Percentiles rank a stretch among this genome's conserved stretches.
These are phyloP conservation scores for Acrossocheilus fasciatus DNA, from an alignment of 2,797 vertebrate genomes.

Conservation along the genomic window DNA sequence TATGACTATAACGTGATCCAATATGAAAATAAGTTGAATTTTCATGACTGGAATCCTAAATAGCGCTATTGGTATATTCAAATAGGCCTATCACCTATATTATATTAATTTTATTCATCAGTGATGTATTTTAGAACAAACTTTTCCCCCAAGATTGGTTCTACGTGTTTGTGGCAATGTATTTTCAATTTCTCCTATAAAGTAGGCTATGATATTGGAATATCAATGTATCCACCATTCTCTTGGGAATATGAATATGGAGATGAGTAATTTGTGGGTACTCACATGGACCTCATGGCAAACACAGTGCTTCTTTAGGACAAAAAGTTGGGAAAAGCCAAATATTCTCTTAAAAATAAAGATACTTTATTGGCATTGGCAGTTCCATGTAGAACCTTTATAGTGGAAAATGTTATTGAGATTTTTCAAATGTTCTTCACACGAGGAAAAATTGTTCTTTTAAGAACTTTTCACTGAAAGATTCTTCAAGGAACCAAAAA, in stretches of 20 bases:
- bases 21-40: background rate
- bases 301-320: constrained; percentile 13
- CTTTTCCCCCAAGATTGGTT: background rate
- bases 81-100: background rate
- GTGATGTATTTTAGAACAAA: background rate
- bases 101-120: background rate
- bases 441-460: no score
- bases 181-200: background rate
- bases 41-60: background rate
- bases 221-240: background rate
- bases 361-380: background rate
- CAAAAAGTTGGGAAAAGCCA: background rate
- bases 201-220: background rate
- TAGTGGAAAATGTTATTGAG: background rate
- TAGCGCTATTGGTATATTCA: background rate
- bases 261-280: background rate
- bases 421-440: no score
- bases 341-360: background rate
- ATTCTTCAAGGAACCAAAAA: no score
- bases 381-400: background rate
- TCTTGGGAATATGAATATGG: constrained; percentile 12
- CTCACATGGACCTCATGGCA: constrained; percentile 10
- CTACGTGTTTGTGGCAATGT: background rate
- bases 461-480: no score
- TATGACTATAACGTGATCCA: constrained; percentile 8